These are phyloP conservation scores for Nycteola revayana DNA, from an alignment of 2,888 invertebrate species.

Conservation along the genomic window DNA sequence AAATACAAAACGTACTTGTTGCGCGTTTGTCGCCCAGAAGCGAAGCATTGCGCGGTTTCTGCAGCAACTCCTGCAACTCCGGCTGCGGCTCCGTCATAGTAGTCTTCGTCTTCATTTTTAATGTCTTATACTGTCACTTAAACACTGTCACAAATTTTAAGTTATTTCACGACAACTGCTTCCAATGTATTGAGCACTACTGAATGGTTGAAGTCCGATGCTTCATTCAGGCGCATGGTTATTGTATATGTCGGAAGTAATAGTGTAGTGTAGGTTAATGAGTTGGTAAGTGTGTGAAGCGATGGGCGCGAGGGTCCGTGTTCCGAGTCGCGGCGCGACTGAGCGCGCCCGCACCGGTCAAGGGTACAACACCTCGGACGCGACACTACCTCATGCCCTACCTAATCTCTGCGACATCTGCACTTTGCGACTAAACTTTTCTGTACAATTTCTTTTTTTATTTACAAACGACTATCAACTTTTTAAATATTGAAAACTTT, in stretches of 20 bases:
- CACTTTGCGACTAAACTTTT: too few relatives aligned
- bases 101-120: conserved; percentile 57
- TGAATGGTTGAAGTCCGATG: conserved; percentile 11
- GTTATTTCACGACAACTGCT: conserved; percentile 34
- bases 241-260: conserved; percentile 40
- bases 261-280: conserved; percentile 9
- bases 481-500: too few relatives aligned
- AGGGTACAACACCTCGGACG: conserved; percentile 53
- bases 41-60: conserved; percentile 55
- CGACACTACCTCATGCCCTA: conserved; percentile 17
- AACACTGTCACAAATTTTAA: conserved; percentile 19
- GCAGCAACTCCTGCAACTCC: conserved; percentile 70
- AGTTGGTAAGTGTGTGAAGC: background rate
- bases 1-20: conserved; percentile 61
- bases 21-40: conserved; percentile 49
- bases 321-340: conserved; percentile 66
- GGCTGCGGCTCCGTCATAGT: conserved; percentile 49
- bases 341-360: conserved; percentile 60
- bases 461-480: too few relatives aligned
- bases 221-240: conserved; percentile 52
- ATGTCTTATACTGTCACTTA: conserved; percentile 43
- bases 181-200: conserved; percentile 19
- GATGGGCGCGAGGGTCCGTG: conserved; percentile 59
- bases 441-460: too few relatives aligned
- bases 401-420: too few relatives aligned